These are phyloP conservation scores for Pelodytes ibericus DNA, from an alignment of 2,797 vertebrate genomes.

Conservation along the genomic window DNA sequence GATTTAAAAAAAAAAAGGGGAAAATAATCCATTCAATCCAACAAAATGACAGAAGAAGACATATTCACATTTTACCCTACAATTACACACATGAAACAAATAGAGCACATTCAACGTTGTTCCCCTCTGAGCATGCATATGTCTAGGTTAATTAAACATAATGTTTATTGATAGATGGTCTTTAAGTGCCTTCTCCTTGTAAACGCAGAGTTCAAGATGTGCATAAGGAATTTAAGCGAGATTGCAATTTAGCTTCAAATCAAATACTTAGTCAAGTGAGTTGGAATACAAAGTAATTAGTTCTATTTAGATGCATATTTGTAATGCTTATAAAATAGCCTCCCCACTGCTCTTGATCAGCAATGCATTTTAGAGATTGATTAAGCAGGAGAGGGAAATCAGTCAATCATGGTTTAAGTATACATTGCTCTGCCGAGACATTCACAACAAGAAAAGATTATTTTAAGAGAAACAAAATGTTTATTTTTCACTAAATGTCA, in stretches of 20 bases:
- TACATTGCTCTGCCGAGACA: background rate
- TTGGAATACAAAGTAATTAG: constrained; percentile 33
- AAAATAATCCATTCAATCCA: no score
- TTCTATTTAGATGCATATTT: constrained; percentile 32
- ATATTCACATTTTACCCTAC: no score
- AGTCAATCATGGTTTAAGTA: constrained; percentile 27
- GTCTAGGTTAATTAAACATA: background rate
- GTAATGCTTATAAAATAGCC: constrained; percentile 32
- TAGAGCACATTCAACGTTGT: no score
- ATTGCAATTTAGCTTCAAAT: constrained; percentile 24
- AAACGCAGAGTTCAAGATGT: constrained; percentile 4
- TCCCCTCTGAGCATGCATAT: background rate
- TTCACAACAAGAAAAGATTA: constrained; percentile 8
- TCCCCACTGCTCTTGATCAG: constrained; percentile 19
- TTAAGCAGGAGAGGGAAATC: constrained; percentile 12
- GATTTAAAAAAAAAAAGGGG: no score
- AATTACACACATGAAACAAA: no score
- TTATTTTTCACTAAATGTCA: background rate
- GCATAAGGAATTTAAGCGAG: background rate
- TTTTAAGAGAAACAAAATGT: constrained; percentile 12
- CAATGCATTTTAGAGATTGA: constrained; percentile 35
- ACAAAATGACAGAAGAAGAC: no score
- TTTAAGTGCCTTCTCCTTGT: background rate
- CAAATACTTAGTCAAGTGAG: constrained; percentile 30
- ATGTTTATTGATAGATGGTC: background rate